Evolutionary conservation across 2,797 vertebrate genomes (phyloP).

Genomic region (Halcyon chelicuti): DNA sequence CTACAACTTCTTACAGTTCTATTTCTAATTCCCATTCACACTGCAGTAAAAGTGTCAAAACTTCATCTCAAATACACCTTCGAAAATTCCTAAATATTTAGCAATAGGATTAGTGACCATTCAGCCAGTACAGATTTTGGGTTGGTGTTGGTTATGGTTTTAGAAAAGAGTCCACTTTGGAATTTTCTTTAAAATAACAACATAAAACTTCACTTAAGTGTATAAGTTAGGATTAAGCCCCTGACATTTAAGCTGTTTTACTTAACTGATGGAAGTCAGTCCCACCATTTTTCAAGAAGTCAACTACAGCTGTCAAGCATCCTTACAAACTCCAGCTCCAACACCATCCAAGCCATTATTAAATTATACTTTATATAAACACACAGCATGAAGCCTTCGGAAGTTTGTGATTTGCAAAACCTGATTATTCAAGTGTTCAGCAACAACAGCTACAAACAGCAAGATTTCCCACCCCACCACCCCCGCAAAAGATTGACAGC

Average conservation of each 20-base stretch:
- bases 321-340: background rate
- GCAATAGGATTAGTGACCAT: background rate
- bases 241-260: background rate
- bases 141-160: background rate
- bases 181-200: background rate
- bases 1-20: background rate
- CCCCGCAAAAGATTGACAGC: background rate
- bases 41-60: background rate
- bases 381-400: background rate
- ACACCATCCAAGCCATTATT: background rate
- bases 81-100: background rate
- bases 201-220: background rate
- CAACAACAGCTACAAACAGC: background rate
- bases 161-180: background rate
- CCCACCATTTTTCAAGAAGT: background rate
- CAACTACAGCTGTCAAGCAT: background rate
- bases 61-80: background rate
- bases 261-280: background rate
- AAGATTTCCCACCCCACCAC: background rate
- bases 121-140: background rate
- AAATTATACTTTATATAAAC: background rate
- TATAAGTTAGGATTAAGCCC: background rate
- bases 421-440: background rate
- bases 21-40: background rate
- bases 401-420: background rate